These are phyloP conservation scores for Holotrichia oblita DNA, from an alignment of 1,140 invertebrate genomes.

Conservation along the genomic window DNA sequence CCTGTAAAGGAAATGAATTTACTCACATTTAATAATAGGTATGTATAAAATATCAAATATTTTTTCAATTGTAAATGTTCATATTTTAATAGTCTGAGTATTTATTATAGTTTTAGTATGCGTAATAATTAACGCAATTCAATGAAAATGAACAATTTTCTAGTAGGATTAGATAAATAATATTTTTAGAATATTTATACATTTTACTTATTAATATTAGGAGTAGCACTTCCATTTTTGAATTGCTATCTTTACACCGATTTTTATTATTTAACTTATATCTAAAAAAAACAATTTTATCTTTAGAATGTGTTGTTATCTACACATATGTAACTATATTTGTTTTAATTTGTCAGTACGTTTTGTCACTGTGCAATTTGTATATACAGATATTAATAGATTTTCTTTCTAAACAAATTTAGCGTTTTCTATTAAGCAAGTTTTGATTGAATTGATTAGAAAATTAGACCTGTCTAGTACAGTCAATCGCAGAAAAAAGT, in stretches of 20 bases:
- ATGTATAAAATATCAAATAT: constrained; percentile 29
- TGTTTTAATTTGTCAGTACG: constrained; percentile 17
- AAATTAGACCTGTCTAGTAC: too few species aligned
- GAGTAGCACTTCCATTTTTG: constrained; percentile 23
- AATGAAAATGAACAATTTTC: constrained; percentile 39
- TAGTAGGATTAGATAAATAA: constrained; percentile 25
- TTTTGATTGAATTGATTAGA: too few species aligned
- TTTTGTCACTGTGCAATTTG: constrained; percentile 41
- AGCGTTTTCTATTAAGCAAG: neutral
- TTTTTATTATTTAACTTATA: constrained; percentile 27
- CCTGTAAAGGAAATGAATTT: neutral
- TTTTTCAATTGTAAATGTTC: constrained; percentile 22
- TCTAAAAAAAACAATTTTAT: constrained; percentile 13
- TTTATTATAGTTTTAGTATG: constrained; percentile 32
- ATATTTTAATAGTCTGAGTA: constrained; percentile 40
- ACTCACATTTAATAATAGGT: neutral
- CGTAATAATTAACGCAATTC: neutral
- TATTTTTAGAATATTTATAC: constrained; percentile 40
- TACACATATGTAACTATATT: constrained; percentile 13
- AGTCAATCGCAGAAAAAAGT: too few species aligned
- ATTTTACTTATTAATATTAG: neutral
- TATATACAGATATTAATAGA: constrained; percentile 39
- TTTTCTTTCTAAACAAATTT: constrained; percentile 16
- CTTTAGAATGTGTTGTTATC: constrained; percentile 32
- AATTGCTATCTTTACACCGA: constrained; percentile 21